These are phyloP conservation scores for Psittacula derbiana DNA, from an alignment of 2,797 vertebrate genomes.

Conservation along the genomic window DNA sequence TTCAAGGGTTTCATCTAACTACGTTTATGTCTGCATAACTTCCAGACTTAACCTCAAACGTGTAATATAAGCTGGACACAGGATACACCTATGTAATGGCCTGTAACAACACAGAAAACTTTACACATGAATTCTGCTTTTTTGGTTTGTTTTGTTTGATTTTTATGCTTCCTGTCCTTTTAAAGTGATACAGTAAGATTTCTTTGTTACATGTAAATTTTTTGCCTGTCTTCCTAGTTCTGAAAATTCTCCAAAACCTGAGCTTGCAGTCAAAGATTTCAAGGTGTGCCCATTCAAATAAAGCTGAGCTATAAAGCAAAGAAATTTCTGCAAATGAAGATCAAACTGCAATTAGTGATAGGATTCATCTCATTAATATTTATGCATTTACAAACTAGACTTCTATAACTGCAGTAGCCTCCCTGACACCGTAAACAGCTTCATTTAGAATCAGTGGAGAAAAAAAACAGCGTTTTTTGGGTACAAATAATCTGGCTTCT, in stretches of 20 bases:
- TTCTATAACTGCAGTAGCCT: background rate
- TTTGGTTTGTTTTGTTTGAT: background rate
- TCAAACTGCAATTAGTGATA: background rate
- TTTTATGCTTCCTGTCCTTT: background rate
- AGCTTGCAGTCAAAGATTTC: background rate
- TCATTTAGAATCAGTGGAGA: background rate
- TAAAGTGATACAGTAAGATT: background rate
- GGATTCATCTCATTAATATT: background rate
- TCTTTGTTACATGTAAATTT: background rate
- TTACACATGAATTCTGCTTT: background rate
- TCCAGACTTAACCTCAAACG: background rate
- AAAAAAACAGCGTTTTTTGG: fast-evolving
- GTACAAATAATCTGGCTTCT: background rate
- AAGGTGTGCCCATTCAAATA: background rate
- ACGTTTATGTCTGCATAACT: background rate
- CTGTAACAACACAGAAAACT: background rate
- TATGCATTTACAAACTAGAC: background rate
- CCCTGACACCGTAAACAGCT: background rate
- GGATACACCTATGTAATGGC: background rate
- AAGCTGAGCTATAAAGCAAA: background rate
- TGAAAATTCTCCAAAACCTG: background rate
- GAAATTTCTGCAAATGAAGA: background rate
- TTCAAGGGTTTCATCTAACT: background rate
- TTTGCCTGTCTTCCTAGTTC: background rate
- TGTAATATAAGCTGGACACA: background rate